Base-by-base conservation (phyloP, 2,797 vertebrate genomes). In the Anolis apletophallus region DNA sequence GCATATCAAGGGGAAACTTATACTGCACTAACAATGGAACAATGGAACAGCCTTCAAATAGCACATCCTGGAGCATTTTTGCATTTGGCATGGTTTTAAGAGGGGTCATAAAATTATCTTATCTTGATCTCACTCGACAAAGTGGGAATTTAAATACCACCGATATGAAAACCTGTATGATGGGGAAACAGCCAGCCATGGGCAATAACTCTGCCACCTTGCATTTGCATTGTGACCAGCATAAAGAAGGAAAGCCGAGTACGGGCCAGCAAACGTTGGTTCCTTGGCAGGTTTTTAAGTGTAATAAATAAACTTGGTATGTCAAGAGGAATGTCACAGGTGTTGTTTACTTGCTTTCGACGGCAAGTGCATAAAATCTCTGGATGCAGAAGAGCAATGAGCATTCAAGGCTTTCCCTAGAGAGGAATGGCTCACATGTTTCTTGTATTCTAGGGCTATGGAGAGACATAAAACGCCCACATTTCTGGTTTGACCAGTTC, bases 401-500 rank as follows among this genome's bases (percentile, higher is more conserved):
- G 36, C 81, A 61, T 61, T 74, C 81, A 71, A 74, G 9, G 26
- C 36, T n/a, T 73, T 81, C 46, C 19, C 61, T 23, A 54, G 80
- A 59, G 54, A 83, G 34, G 36, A 46, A 61, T 7, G 26, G 32
- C 50, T 71, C 3, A 50, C 71, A 34, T 2, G 6, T 54, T 17
- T 79, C 26, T 7, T 5, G 61, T 8, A 3, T 26, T 9, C 23
- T 19, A 13, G 46, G 46, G 55, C 46, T 32, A n/a, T 68, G 74
- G n/a, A n/a, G 59, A 21, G 29, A 57, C 36, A 46, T 3, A 12
- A 17, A n/a, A 71, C 17, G 9, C 34, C 19, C 54, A 78, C 11
- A n/a, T 71, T 85, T 85, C 84, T 57, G 64, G 75, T 57, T 75
- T 9, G 64, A 78, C 64, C 50, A 78, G 83, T 67, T 84, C n/a